Base-by-base conservation (phyloP, 2,888 invertebrate genomes). In the Norana najaformis region DNA sequence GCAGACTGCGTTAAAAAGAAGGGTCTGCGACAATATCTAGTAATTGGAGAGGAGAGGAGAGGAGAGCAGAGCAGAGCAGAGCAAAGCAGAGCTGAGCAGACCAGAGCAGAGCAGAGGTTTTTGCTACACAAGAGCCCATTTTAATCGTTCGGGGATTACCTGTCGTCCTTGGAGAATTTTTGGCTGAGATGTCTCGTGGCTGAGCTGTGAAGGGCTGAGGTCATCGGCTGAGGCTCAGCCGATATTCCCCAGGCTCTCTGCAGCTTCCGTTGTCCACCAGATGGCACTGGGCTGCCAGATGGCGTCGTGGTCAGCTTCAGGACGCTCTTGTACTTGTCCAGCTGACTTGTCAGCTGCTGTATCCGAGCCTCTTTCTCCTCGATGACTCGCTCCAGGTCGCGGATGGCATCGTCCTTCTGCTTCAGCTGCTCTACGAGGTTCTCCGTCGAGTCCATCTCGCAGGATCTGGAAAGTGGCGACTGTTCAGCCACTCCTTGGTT, bases 371-470 rank as follows among this genome's bases (percentile, higher is more conserved):
- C 94, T 90, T 93, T 93, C 88, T 94, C 93, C 20, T 92, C 91
- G 39, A 95, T 89, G 88, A 92, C 91, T 89, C 97, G 97, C 92
- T 97, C 96, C 91, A 98, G 95, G 93, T 97, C 97, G 92, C 96
- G 96, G 92, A 98, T 98, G 94, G 96, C 96, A 91, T 97, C 96
- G 93, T 98, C 98, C 93, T 97, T 97, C 91, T 93, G 96, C 95
- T 95, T 97, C 96, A 94, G 91, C 23, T 93, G 92, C 92, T 95
- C 95, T 91, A 96, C 4, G 82, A 83, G n/a, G 20, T 18, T 82
- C 34, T 89, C 89, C 88, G 30, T 39, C 34, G 69, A 69, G 30
- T 69, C 69, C 69, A 69, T 69, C 69, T 69, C n/a, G n/a, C n/a
- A n/a, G n/a, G n/a, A n/a, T n/a, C n/a, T n/a, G n/a, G n/a, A n/a